A percentile compares a stretch with the other conserved stretches of the same genome.
phyloP scores from a whole-genome alignment of 2,888 invertebrate genomes.

The Cetonia aurata region DNA sequence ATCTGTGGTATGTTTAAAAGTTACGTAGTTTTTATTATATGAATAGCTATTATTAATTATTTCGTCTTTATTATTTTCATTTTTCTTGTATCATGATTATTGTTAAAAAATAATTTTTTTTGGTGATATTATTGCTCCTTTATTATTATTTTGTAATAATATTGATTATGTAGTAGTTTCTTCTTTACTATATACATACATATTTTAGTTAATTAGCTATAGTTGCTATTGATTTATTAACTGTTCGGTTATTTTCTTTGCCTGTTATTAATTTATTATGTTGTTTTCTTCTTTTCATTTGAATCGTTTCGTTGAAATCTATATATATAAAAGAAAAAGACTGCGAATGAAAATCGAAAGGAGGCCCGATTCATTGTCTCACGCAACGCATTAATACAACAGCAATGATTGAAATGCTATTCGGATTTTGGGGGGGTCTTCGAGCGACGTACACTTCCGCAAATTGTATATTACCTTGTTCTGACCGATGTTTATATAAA shows the following conservation, averaged over 20 bases:
- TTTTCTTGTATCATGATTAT: slow-evolving; percentile 22
- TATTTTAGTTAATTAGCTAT: slow-evolving; percentile 30
- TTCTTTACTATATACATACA: slow-evolving; percentile 9
- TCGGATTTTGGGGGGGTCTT: slow-evolving; percentile 8
- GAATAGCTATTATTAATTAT: slow-evolving; percentile 28
- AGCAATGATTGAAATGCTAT: too few relatives aligned
- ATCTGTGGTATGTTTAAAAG: slow-evolving; percentile 38
- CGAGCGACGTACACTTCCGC: slow-evolving; percentile 25
- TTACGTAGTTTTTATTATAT: slow-evolving; percentile 34
- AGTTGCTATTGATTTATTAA: slow-evolving; percentile 26
- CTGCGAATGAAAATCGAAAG: slow-evolving; percentile 20
- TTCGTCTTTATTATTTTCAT: slow-evolving; percentile 13
- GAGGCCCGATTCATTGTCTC: slow-evolving; percentile 18
- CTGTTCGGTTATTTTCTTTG: slow-evolving; percentile 12
- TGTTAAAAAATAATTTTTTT: slow-evolving; percentile 32
- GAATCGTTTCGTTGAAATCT: slow-evolving; percentile 20
- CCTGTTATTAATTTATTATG: slow-evolving; percentile 31
- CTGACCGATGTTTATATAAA: slow-evolving; percentile 20
- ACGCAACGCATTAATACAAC: neutral
- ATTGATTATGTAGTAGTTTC: slow-evolving; percentile 28
- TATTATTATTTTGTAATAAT: slow-evolving; percentile 26
- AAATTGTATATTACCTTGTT: slow-evolving; percentile 24
- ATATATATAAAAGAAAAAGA: slow-evolving; percentile 11
- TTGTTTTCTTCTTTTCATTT: slow-evolving; percentile 9
- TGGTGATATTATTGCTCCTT: slow-evolving; percentile 32